Conservation (phyloP, 2,797 vertebrate genomes). For the Aplochiton taeniatus region DNA sequence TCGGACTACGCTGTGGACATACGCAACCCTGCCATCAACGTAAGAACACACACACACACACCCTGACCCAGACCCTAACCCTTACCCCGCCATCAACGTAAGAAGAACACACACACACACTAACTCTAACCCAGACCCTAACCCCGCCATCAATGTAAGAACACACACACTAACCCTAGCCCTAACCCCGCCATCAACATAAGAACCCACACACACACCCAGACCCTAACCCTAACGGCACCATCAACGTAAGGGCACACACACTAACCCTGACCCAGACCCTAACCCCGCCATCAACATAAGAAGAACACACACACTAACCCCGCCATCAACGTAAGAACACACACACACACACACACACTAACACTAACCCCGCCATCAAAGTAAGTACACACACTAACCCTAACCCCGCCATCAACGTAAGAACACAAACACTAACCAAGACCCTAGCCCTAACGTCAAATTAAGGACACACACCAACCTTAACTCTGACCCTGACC, state of each 20-base stretch:
- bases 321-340: constrained; percentile 86
- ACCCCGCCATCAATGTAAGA: not conserved
- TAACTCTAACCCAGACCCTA: not conserved
- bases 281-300: not conserved
- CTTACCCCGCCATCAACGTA: not conserved
- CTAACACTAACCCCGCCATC: not conserved
- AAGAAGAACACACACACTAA: constrained; percentile 33
- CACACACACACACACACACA: not conserved
- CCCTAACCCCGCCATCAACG: not conserved
- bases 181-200: not conserved
- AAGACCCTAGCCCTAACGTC: not conserved
- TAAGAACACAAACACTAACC: not conserved
- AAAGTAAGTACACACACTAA: not conserved
- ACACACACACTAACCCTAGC: not conserved
- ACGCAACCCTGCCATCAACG: constrained; percentile 86
- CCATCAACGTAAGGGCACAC: not conserved
- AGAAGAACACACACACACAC: not conserved
- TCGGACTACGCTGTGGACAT: constrained; percentile 96
- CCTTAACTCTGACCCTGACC: not conserved
- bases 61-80: not conserved
- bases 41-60: constrained; percentile 63
- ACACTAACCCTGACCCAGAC: not conserved
- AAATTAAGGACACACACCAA: not conserved
- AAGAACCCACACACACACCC: no score
- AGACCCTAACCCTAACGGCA: no score